Evolutionary conservation across 1,140 invertebrate species (phyloP).

Genomic region (Pseudomyrmex gracilis): DNA sequence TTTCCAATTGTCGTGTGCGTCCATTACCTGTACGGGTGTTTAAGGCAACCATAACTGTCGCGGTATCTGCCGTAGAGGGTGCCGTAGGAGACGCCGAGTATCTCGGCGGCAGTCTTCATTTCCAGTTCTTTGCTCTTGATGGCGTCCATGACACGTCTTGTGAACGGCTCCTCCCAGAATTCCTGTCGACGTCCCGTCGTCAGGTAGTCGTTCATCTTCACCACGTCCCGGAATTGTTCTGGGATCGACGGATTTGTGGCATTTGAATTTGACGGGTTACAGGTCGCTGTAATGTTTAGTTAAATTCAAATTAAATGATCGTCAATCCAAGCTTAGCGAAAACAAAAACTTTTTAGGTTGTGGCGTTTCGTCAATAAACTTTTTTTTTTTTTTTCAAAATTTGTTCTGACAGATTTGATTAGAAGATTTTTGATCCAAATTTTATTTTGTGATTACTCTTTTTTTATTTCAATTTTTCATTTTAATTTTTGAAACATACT

Average conservation of each 20-base stretch:
- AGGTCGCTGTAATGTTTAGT: constrained; percentile 68
- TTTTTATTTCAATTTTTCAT: no score
- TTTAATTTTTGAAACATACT: no score
- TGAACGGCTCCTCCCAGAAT: constrained; percentile 96
- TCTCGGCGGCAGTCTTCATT: constrained; percentile 96
- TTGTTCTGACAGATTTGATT: no score
- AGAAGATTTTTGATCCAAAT: no score
- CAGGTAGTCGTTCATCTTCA: constrained; percentile 95
- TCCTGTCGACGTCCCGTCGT: constrained; percentile 94
- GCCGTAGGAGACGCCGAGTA: constrained; percentile 95
- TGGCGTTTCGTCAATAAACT: no score
- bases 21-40: constrained; percentile 90
- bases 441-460: no score
- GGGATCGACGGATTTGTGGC: constrained; percentile 81
- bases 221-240: constrained; percentile 90
- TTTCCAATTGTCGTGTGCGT: background rate
- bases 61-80: constrained; percentile 95
- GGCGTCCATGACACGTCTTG: constrained; percentile 93
- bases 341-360: no score
- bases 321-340: no score
- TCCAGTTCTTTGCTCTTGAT: constrained; percentile 95
- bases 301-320: background rate
- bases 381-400: no score
- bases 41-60: constrained; percentile 95
- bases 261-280: constrained; percentile 80